A percentile compares a stretch with the other conserved stretches of the same genome.
Conservation (phyloP, 2,113 vertebrate genomes). For the Halichoerus grypus region DNA sequence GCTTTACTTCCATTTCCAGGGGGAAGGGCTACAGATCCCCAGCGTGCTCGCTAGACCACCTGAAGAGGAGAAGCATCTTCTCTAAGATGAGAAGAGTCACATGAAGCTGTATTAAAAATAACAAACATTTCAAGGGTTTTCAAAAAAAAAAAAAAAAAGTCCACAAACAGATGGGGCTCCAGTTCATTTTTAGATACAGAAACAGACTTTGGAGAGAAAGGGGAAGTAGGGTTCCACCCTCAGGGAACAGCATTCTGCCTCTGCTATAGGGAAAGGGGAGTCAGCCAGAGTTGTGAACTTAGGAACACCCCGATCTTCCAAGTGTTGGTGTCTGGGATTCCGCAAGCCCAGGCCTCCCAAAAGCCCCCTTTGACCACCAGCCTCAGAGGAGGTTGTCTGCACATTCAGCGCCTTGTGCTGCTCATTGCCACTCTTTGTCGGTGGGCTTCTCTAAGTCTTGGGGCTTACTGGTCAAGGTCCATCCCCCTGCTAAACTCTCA, state of each 20-base stretch:
- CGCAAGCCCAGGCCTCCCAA: background rate
- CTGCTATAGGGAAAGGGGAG: background rate
- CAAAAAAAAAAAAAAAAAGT: background rate
- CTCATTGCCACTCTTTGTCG: accelerated
- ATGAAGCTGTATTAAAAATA: conserved; percentile 4
- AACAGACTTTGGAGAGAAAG: conserved; percentile 53
- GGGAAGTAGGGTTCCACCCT: background rate
- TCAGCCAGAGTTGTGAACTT: accelerated
- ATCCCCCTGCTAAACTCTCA: background rate
- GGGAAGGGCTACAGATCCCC: background rate
- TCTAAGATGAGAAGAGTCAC: background rate
- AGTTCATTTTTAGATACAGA: conserved; percentile 57
- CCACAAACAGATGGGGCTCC: conserved; percentile 43
- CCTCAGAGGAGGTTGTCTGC: accelerated
- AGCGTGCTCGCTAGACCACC: background rate
- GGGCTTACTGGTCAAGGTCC: accelerated
- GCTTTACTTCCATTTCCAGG: background rate
- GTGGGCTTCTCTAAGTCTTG: accelerated
- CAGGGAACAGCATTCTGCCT: background rate
- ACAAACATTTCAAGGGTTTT: conserved; percentile 53
- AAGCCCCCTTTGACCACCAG: background rate
- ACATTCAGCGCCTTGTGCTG: accelerated
- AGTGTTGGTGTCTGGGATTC: background rate
- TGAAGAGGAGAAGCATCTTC: background rate
- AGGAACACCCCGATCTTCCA: accelerated